phyloP scores from a whole-genome alignment of 2,797 vertebrate genomes.

The Leptoclinus maculatus region DNA sequence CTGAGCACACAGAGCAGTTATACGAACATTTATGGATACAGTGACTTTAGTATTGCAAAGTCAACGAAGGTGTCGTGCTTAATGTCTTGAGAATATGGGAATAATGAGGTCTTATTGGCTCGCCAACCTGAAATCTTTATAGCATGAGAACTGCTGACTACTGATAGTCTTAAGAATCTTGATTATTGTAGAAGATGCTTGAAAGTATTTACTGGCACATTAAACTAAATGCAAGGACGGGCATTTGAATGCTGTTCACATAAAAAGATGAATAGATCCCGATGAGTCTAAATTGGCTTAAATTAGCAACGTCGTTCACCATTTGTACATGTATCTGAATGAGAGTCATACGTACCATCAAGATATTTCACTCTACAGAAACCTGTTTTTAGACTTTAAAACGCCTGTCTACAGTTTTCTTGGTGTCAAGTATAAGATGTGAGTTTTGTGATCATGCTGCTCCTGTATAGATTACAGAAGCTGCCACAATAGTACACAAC shows the following conservation, averaged over 20 bases:
- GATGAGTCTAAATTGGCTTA: background rate
- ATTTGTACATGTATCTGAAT: background rate
- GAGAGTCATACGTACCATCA: background rate
- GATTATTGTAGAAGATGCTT: conserved; percentile 17
- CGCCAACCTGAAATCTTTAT: conserved; percentile 19
- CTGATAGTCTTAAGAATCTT: conserved; percentile 5
- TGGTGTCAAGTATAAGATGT: background rate
- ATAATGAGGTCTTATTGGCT: conserved; percentile 38
- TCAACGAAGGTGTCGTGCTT: conserved; percentile 38
- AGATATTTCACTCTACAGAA: background rate
- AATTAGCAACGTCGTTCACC: background rate
- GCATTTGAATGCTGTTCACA: background rate
- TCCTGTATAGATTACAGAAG: background rate
- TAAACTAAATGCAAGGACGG: conserved; percentile 7
- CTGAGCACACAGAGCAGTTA: conserved; percentile 5
- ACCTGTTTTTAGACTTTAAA: background rate
- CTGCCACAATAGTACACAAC: background rate
- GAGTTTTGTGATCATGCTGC: conserved; percentile 8
- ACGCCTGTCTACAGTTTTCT: background rate
- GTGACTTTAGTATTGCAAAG: conserved; percentile 26
- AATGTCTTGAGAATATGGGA: conserved; percentile 26
- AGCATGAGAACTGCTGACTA: conserved; percentile 20
- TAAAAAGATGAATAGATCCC: background rate
- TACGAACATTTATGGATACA: conserved; percentile 31
- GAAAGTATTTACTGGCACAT: conserved; percentile 2